Conservation (phyloP, 2,113 vertebrate species). For the Syngnathus scovelli region DNA sequence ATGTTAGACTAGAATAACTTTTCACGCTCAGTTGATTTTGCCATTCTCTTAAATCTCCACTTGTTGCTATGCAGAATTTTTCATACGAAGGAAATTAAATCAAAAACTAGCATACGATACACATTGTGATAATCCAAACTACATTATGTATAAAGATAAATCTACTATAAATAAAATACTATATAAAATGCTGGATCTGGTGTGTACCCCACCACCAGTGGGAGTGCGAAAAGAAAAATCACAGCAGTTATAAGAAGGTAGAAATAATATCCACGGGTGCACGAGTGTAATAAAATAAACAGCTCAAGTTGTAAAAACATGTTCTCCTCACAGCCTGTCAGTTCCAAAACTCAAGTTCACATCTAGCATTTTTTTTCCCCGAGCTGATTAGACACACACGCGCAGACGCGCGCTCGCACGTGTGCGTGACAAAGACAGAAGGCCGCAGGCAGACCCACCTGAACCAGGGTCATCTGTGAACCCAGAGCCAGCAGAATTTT, state of each 20-base stretch:
- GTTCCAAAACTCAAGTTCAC: conserved; percentile 17
- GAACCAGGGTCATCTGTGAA: conserved; percentile 97
- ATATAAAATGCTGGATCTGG: background rate
- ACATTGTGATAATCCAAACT: background rate
- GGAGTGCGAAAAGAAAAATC: background rate
- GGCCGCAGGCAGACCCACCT: conserved; percentile 72
- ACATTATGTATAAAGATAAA: too few relatives aligned
- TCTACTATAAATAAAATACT: too few relatives aligned
- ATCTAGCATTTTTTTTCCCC: conserved; percentile 16
- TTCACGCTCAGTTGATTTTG: conserved; percentile 72
- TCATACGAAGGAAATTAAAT: too few relatives aligned
- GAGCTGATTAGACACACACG: conserved; percentile 12
- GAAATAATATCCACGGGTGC: conserved; percentile 17
- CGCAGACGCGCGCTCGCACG: background rate
- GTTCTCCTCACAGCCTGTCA: conserved; percentile 7
- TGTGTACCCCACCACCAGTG: background rate
- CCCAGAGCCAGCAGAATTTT: conserved; percentile 95
- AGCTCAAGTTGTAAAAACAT: conserved; percentile 32
- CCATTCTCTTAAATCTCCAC: too few relatives aligned
- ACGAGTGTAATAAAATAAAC: conserved; percentile 28
- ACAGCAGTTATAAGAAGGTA: background rate
- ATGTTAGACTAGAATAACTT: conserved; percentile 75
- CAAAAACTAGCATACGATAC: background rate
- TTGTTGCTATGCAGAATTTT: too few relatives aligned
- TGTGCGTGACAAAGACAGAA: background rate